Evolutionary conservation across 2,113 vertebrate species (phyloP).

Genomic region (Tragelaphus strepsiceros): DNA sequence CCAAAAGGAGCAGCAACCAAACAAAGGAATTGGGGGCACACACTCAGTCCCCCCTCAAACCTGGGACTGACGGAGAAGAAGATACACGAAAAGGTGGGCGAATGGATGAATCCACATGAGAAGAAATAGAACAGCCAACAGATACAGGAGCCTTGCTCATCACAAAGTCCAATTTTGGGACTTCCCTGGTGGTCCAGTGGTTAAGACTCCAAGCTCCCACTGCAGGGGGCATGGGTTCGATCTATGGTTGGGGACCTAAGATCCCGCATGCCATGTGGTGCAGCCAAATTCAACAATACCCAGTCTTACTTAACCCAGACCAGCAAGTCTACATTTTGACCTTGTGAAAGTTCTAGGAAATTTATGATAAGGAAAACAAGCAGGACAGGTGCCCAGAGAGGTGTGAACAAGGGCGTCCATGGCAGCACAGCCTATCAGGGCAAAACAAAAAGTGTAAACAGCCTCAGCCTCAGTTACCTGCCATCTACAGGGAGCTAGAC

Average conservation of each 20-base stretch:
- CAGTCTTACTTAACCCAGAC: background rate
- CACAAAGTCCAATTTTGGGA: background rate
- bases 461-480: background rate
- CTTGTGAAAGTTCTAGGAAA: background rate
- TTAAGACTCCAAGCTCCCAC: background rate
- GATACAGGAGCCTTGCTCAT: background rate
- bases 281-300: background rate
- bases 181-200: background rate
- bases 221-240: background rate
- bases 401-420: background rate
- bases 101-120: background rate
- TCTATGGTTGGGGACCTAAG: background rate
- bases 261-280: background rate
- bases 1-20: background rate
- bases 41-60: background rate
- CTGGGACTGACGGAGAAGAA: background rate
- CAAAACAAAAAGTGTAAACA: background rate
- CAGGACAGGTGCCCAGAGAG: background rate
- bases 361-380: background rate
- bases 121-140: background rate
- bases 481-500: background rate
- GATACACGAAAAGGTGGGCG: background rate
- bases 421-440: background rate
- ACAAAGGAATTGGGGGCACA: fast-evolving
- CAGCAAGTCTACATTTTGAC: background rate